Evolutionary conservation across 1,140 invertebrate genomes (phyloP), one percentile per base, ranked within the genome.

Genomic region (Lanistes nyassanus): DNA sequence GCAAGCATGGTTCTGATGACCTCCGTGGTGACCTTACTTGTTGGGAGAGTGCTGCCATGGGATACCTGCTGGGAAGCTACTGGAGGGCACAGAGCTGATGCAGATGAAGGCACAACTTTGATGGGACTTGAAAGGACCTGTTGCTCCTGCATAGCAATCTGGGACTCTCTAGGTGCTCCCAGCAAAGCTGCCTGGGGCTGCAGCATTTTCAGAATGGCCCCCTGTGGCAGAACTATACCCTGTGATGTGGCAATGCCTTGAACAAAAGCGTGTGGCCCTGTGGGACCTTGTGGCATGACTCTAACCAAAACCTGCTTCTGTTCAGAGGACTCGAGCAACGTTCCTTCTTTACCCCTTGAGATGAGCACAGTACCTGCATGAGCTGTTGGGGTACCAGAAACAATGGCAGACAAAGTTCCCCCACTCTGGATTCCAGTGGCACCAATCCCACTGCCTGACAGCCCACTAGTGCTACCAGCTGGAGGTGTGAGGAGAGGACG

Each of bases 211-310:
- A 71, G 16, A 19, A 79, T 56, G 68, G 72, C 75, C 67, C 66
- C 62, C 51, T 80, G 79, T 3, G 81, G 80, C 62, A 83, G 81
- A 29, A 83, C 69, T 2, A 83, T 29, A 3, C 80, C 80, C 74
- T 79, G 66, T 19, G 81, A 75, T 16, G 80, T 81, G 26, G 81
- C 62, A 34, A 75, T 79, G 34, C 80, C 81, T 69, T 83, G 81
- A 42, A 83, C 75, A 51, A 80, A 47, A 71, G 21, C 58, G 70
- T 62, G 71, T n/a, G 39, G 51, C 47, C 68, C 68, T 56, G 37
- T 34, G 21, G 19, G 65, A 11, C 62, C 64, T 31, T 77, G 79
- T 11, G 80, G 79, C 19, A 76, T 56, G 2, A 83, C 69, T 64
- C 80, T 79, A n/a, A 83, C 34, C 34, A 79, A 58, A n/a, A 83